These are phyloP conservation scores for Hartigia nigra DNA, from an alignment of 2,888 invertebrate genomes.

Conservation along the genomic window DNA sequence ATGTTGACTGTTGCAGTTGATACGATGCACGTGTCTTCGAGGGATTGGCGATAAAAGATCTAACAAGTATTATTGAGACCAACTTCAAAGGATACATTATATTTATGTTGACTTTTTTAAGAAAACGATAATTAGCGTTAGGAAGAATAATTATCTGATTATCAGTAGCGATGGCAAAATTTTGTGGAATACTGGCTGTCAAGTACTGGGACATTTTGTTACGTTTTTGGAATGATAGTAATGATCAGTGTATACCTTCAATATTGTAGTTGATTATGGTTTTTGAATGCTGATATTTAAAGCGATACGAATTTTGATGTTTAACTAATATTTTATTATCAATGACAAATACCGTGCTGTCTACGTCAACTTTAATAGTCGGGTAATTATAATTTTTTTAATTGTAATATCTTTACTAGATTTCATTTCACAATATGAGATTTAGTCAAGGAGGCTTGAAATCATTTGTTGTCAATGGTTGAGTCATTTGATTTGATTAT, in stretches of 20 bases:
- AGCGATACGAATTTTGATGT: neutral
- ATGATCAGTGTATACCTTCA: neutral
- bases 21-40: neutral
- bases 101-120: neutral
- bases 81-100: neutral
- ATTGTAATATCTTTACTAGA: no score
- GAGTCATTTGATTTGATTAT: neutral
- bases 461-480: neutral
- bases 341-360: no score
- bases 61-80: neutral
- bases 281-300: neutral
- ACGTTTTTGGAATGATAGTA: conserved; percentile 19
- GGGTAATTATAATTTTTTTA: neutral
- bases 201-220: conserved; percentile 21
- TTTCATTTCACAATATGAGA: neutral
- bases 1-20: neutral
- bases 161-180: conserved; percentile 14
- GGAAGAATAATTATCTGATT: neutral
- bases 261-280: neutral
- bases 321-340: neutral
- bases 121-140: neutral
- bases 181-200: conserved; percentile 15
- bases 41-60: neutral
- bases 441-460: no score
- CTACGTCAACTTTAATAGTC: neutral